Evolutionary conservation across 1,140 invertebrate species (phyloP), one percentile per base, ranked within the genome.

Genomic region (Micrasema minimum): DNA sequence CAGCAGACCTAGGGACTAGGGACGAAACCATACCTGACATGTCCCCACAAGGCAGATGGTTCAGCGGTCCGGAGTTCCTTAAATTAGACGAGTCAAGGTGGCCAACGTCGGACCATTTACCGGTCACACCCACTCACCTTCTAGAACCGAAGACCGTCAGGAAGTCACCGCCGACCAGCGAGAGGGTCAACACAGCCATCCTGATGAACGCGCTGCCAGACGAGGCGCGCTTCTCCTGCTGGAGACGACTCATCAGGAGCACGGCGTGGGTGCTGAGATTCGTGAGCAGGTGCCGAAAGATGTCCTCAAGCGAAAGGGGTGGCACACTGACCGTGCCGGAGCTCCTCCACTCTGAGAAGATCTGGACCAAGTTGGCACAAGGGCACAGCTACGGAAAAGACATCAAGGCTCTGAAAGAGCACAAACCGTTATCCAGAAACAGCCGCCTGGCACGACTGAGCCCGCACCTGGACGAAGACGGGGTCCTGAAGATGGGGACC

Each of bases 261-360:
- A 75, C 75, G 2, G 51, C 48, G 2, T 71, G 69, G 16, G 38
- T 74, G 0, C 16, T 51, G 1, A 22, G 50, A n/a, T 61, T 65
- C 23, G 37, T 57, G 0, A 11, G 23, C 4, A 31, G 20, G 6
- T 72, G 57, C 14, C 20, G 37, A 9, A 1, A 3, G 11, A 12
- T 0, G 26, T 11, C 16, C n/a, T 1, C 26, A 41, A 57, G 50
- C 1, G 26, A 5, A 22, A 2, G 2, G 10, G 14, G 9, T 1
- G 75, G 75, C 64, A 77, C 78, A 12, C 71, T n/a, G 78, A 79
- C 79, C 77, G 79, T 46, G 0, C 18, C 20, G 1, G 35, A 41
- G 16, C 2, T 22, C 10, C 0, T 5, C 2, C 3, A 7, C 5
- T 35, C 57, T 2, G 57, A 61, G 18, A 2, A 1, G 2, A 9